Conservation (phyloP, 2,113 vertebrate species). For the Cavia aperea region DNA sequence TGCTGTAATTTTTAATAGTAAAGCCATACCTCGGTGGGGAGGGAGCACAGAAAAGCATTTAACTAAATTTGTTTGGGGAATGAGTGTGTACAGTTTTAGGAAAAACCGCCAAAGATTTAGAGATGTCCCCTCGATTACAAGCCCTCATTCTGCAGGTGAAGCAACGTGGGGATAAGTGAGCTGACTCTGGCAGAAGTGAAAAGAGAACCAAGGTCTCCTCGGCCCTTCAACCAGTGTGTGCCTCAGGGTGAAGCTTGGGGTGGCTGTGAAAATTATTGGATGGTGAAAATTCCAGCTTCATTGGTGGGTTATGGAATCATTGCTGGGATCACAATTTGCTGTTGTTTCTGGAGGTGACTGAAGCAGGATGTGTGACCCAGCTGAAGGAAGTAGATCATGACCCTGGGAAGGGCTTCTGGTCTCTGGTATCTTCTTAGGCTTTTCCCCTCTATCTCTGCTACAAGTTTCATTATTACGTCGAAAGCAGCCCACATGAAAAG, state of each 20-base stretch:
- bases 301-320: neutral
- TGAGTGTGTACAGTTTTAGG: neutral
- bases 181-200: neutral
- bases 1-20: neutral
- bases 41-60: neutral
- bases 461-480: constrained; percentile 34
- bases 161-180: neutral
- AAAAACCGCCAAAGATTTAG: neutral
- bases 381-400: neutral
- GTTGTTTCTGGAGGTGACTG: neutral
- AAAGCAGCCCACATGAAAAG: constrained; percentile 25
- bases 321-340: neutral
- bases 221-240: neutral
- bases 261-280: neutral
- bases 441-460: neutral
- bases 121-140: neutral
- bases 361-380: neutral
- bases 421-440: neutral
- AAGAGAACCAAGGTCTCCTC: neutral
- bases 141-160: neutral
- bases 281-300: neutral
- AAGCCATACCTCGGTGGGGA: neutral
- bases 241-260: neutral
- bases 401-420: neutral
- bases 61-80: neutral